phyloP scores from a whole-genome alignment of 2,113 vertebrate species.

The Poeciliopsis occidentalis region DNA sequence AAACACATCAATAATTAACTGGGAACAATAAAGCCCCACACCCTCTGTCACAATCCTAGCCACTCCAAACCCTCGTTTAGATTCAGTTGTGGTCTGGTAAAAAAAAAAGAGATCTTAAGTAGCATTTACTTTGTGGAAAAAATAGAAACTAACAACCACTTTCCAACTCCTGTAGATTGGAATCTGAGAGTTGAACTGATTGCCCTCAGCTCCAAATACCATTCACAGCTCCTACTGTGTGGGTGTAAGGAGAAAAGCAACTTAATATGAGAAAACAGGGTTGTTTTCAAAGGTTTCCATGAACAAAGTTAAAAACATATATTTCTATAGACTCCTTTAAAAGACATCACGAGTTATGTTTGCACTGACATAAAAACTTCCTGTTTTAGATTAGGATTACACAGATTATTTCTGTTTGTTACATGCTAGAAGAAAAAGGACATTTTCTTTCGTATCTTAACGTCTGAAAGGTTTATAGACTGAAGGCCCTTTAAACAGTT shows the following conservation, averaged over 20 bases:
- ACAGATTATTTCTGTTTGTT: too few relatives aligned
- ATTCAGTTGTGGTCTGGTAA: conserved; percentile 41
- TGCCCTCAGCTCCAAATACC: background rate
- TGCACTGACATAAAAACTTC: too few relatives aligned
- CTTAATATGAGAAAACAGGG: background rate
- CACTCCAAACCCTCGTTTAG: conserved; percentile 51
- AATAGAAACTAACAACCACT: conserved; percentile 8
- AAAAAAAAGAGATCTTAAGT: conserved; percentile 22
- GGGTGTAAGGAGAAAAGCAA: background rate
- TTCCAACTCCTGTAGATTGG: conserved; percentile 17
- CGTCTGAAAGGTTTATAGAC: too few relatives aligned
- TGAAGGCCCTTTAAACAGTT: too few relatives aligned
- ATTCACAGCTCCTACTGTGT: background rate
- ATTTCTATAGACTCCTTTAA: background rate
- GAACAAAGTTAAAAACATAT: background rate
- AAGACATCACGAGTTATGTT: background rate
- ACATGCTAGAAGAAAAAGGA: too few relatives aligned
- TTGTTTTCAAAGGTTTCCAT: background rate
- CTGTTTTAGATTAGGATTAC: too few relatives aligned
- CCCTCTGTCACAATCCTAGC: conserved; percentile 60
- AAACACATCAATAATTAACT: conserved; percentile 76
- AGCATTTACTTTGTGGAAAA: conserved; percentile 32
- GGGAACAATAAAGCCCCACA: conserved; percentile 58
- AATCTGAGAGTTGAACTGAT: conserved; percentile 9
- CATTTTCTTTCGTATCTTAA: too few relatives aligned